phyloP scores from a whole-genome alignment of 2,888 invertebrate genomes.

The Alloscopus bannaensis region DNA sequence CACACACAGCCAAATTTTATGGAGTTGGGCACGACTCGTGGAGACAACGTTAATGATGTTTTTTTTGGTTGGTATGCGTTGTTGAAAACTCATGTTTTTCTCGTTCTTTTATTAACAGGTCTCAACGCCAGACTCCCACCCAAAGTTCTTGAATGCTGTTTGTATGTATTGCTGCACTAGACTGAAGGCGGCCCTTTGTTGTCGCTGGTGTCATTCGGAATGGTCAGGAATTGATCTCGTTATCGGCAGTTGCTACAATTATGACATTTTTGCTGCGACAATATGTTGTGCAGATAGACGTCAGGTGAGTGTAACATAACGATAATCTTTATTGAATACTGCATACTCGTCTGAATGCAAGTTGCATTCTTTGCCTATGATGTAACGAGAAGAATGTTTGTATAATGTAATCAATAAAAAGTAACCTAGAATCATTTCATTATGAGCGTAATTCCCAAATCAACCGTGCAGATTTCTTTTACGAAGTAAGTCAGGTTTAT shows the following conservation, averaged over 20 bases:
- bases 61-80: too few relatives aligned
- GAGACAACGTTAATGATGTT: constrained; percentile 25
- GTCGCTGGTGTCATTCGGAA: constrained; percentile 88
- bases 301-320: constrained; percentile 84
- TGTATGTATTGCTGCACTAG: constrained; percentile 96
- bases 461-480: too few relatives aligned
- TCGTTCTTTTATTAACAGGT: constrained; percentile 75
- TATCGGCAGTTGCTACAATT: constrained; percentile 98
- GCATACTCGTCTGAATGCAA: background rate
- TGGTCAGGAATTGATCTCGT: constrained; percentile 97
- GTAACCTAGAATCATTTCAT: too few relatives aligned
- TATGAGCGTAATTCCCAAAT: too few relatives aligned
- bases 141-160: constrained; percentile 89
- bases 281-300: constrained; percentile 96
- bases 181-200: constrained; percentile 81
- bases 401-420: too few relatives aligned
- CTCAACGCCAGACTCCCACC: constrained; percentile 79
- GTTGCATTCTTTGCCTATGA: too few relatives aligned
- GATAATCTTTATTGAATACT: background rate
- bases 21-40: too few relatives aligned
- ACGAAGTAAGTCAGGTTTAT: too few relatives aligned
- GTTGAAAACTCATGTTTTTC: too few relatives aligned
- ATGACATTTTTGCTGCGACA: constrained; percentile 98
- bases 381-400: too few relatives aligned
- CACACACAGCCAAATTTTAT: background rate